Evolutionary conservation across 2,888 invertebrate genomes (phyloP).

Genomic region (Stramonita haemastoma): DNA sequence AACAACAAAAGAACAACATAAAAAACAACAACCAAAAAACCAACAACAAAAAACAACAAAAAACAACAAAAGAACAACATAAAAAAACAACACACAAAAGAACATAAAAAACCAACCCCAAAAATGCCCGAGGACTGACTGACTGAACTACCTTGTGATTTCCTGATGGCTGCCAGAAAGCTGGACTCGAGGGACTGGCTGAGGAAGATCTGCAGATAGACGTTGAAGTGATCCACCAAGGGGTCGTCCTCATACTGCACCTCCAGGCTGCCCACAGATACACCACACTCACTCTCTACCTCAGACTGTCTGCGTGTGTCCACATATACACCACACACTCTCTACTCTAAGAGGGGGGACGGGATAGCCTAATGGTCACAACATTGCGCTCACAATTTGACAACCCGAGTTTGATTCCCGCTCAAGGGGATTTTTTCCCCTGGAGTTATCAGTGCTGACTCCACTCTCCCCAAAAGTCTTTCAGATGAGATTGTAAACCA

Average conservation of each 20-base stretch:
- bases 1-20: too few relatives aligned
- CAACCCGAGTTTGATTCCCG: too few relatives aligned
- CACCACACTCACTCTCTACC: background rate
- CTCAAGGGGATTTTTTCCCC: too few relatives aligned
- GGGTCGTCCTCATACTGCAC: constrained; percentile 71
- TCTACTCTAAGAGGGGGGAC: background rate
- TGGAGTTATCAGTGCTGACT: too few relatives aligned
- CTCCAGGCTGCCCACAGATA: constrained; percentile 58
- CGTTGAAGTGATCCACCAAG: constrained; percentile 72
- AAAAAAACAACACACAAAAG: background rate
- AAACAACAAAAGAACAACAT: background rate
- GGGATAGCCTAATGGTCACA: too few relatives aligned
- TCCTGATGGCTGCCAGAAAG: constrained; percentile 69
- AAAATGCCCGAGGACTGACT: background rate
- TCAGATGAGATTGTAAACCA: too few relatives aligned
- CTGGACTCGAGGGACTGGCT: constrained; percentile 74
- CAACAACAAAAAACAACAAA: background rate
- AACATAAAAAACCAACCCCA: too few relatives aligned
- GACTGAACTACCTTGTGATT: constrained; percentile 58
- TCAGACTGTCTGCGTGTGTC: too few relatives aligned
- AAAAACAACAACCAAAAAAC: background rate
- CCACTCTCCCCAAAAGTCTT: too few relatives aligned
- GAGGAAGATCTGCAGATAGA: constrained; percentile 74
- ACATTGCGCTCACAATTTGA: too few relatives aligned
- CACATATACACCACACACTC: background rate